Conservation (phyloP, 2,888 invertebrate species). For the Agriotes lineatus region DNA sequence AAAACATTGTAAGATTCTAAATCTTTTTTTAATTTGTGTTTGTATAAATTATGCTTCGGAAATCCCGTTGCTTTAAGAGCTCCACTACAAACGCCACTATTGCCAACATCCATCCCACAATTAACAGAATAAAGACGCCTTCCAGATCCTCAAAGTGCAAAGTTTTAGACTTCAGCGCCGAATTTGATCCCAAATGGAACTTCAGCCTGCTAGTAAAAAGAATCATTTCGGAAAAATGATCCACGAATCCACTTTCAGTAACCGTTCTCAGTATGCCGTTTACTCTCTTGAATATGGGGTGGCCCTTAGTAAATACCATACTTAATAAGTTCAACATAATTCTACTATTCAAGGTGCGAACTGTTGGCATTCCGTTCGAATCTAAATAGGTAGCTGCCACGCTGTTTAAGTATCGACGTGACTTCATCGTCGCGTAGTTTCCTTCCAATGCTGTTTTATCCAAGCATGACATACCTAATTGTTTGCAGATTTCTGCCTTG, state of each 20-base stretch:
- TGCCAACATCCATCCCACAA: no score
- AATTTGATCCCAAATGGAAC: no score
- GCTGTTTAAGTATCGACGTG: neutral
- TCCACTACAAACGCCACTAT: no score
- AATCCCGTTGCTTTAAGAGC: no score
- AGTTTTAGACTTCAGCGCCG: no score
- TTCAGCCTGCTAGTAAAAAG: no score
- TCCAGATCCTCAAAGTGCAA: no score
- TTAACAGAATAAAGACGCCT: no score
- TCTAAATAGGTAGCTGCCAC: neutral
- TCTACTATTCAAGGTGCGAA: neutral
- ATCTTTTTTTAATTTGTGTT: no score
- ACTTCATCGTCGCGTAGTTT: neutral
- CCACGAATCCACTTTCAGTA: neutral
- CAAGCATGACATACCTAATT: neutral
- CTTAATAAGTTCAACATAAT: neutral
- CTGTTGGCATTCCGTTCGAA: neutral
- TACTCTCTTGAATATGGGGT: neutral
- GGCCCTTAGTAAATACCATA: slow-evolving; percentile 3
- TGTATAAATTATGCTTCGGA: no score
- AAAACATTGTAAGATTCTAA: no score
- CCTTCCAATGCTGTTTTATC: neutral
- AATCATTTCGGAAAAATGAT: no score
- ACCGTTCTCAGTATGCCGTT: neutral
- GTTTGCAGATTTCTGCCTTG: neutral